Evolutionary conservation across 1,140 invertebrate genomes (phyloP), one percentile per base, ranked within the genome.

Genomic region (Heliconius himera): DNA sequence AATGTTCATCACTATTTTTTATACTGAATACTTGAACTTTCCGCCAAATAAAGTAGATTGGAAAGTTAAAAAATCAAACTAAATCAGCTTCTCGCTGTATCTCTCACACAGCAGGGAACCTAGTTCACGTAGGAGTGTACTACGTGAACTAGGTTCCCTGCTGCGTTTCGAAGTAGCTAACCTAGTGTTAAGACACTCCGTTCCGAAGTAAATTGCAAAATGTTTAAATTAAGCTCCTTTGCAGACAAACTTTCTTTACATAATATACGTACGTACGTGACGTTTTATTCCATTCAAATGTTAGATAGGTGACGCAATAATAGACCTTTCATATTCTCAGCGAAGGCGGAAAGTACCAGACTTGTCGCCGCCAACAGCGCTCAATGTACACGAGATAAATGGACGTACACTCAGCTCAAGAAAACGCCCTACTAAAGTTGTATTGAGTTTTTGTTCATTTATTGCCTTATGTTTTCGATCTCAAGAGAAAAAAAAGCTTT

Each of bases 241-340:
- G 20, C 8, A 22, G 8, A 13, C 22, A 9, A 16, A n/a, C 8
- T 60, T n/a, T 60, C n/a, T 60, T 1, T 20, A 51, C 18, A 20
- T 66, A 66, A 3, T 66, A 26, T 26, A 66, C 11, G 8, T 66
- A 66, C 22, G 26, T 66, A 66, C n/a, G 22, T 16, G 3, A 26
- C 29, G 26, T 75, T 74, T 36, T 36, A 36, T 36, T 72, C 49
- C 73, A 79, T 79, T 75, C 38, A 73, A 78, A 26, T 49, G 74
- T 26, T 73, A 81, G 72, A 70, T 77, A 75, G n/a, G n/a, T 81
- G 70, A 70, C 73, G 80, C 77, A 76, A 81, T 81, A 81, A 78
- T 56, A 74, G 80, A 81, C 13, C 22, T 46, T 54, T 81, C 80
- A 81, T 72, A 77, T 56, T 74, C 26, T n/a, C 5, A 18, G 22